phyloP scores from a whole-genome alignment of 1,140 invertebrate genomes.

The Euglossa dilemma region DNA sequence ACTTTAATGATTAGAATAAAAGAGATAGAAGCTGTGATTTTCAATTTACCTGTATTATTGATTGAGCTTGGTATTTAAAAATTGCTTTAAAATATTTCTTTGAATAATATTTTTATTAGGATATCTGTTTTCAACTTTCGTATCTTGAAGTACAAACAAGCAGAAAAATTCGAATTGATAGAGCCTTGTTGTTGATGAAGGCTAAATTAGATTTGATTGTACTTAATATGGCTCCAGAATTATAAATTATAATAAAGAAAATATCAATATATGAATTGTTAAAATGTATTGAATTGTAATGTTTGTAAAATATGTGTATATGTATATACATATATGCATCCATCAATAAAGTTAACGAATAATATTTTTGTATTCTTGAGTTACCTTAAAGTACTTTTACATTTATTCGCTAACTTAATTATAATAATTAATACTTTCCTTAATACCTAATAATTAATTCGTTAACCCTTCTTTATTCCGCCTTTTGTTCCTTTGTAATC shows the following conservation, averaged over 20 bases:
- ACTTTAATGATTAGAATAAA: background rate
- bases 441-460: no score
- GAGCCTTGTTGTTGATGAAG: constrained; percentile 12
- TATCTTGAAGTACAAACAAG: constrained; percentile 31
- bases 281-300: background rate
- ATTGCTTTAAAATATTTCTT: background rate
- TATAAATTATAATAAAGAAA: constrained; percentile 18
- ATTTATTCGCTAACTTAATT: background rate
- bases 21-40: constrained; percentile 33
- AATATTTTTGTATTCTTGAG: constrained; percentile 33
- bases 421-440: background rate
- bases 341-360: constrained; percentile 42
- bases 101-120: background rate
- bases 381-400: background rate
- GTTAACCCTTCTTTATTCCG: constrained; percentile 13
- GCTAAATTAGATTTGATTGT: constrained; percentile 46
- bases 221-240: constrained; percentile 20
- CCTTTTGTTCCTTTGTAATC: constrained; percentile 25
- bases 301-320: constrained; percentile 1
- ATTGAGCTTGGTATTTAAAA: background rate
- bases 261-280: constrained; percentile 37
- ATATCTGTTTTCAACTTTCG: background rate
- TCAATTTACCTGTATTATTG: constrained; percentile 17
- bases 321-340: constrained; percentile 1
- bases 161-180: background rate